Base-by-base conservation (phyloP, 2,888 invertebrate genomes). In the Pseudococcus viburni region DNA sequence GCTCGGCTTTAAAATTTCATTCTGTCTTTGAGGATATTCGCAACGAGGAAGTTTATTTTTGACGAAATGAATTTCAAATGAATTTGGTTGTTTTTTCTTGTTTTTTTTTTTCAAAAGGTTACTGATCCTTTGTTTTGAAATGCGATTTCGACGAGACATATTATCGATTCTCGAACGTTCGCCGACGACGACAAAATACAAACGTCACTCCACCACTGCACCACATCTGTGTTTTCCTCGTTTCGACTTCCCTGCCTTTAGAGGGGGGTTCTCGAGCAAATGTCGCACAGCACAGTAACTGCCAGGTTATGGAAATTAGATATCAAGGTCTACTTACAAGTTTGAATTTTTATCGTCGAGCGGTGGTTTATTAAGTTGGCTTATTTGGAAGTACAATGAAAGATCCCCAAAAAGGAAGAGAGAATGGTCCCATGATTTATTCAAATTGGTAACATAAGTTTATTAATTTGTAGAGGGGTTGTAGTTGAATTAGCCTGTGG, bases 81-180 rank as follows among this genome's bases (percentile, higher is more conserved):
- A 59, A 64, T 64, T 64, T 64, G 7, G 19, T 1, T 9, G 2
- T 64, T 73, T 19, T 26, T 22, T 4, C 9, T 68, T 68, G 4
- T 68, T 26, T 68, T 11, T 26, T 22, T 33, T 19, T 26, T 26
- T 26, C 15, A 39, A 73, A 22, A 73, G 73, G 73, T 73, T 73
- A 73, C 73, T 33, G 39, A 73, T 73, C 73, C 33, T 73, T 64
- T 73, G 73, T 73, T 73, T 73, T 33, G 26, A 33, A 73, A 73
- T 73, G 33, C 73, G 17, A 73, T 73, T 68, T 73, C 73, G 73
- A 73, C 73, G 33, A 73, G 73, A 73, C 73, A 73, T 73, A 7
- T 26, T 73, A 73, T 73, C 73, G 73, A 73, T 64, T 22, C n/a
- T 64, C 8, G 22, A 64, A 22, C 64, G 19, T 64, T 73, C 39